Conservation (phyloP, 2,113 vertebrate species). For the Acanthochromis polyacanthus region DNA sequence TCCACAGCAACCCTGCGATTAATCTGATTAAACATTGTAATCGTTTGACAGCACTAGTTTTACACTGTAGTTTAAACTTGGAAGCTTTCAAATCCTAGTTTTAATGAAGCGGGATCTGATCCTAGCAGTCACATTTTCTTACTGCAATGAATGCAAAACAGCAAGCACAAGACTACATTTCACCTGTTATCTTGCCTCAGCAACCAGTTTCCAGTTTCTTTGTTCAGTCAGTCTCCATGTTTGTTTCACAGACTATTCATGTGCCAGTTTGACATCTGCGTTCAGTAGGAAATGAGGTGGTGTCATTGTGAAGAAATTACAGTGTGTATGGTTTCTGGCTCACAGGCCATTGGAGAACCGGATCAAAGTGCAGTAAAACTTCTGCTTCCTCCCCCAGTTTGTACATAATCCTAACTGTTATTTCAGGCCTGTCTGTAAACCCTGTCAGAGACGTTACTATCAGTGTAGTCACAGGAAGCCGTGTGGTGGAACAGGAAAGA, state of each 20-base stretch:
- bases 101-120: too few species aligned
- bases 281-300: background rate
- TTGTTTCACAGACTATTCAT: background rate
- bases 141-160: too few species aligned
- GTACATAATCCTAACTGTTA: conserved; percentile 46
- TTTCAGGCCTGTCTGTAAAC: conserved; percentile 53
- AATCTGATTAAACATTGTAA: too few species aligned
- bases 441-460: conserved; percentile 62
- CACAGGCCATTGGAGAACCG: conserved; percentile 21
- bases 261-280: background rate
- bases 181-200: conserved; percentile 3
- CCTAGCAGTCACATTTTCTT: too few species aligned
- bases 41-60: too few species aligned
- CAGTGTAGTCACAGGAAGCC: conserved; percentile 79
- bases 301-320: background rate
- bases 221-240: background rate
- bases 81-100: too few species aligned
- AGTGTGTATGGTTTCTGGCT: background rate
- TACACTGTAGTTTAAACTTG: too few species aligned
- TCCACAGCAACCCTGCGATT: too few species aligned
- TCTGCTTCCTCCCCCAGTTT: conserved; percentile 25
- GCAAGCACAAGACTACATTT: background rate
- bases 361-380: conserved; percentile 28
- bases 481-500: conserved; percentile 80
- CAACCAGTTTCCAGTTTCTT: background rate